A percentile compares a stretch with the other conserved stretches of the same genome.
These are phyloP conservation scores for Adoxophyes honmai DNA, from an alignment of 1,140 invertebrate genomes.

Conservation along the genomic window DNA sequence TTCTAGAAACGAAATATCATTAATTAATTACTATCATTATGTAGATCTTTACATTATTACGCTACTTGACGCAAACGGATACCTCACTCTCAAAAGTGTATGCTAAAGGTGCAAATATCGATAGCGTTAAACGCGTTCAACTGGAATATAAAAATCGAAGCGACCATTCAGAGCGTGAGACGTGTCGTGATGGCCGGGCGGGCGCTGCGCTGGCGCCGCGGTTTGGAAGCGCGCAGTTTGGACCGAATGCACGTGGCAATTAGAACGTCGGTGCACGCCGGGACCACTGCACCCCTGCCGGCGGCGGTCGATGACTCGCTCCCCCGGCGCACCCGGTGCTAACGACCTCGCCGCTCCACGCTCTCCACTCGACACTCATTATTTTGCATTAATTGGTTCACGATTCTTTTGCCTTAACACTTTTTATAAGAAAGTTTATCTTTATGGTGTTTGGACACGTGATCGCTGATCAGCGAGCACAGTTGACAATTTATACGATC, in stretches of 20 bases:
- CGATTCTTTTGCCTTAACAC: not conserved
- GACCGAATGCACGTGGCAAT: constrained; percentile 11
- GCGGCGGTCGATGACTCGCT: constrained; percentile 56
- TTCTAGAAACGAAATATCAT: too few relatives aligned
- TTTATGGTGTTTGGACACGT: too few relatives aligned
- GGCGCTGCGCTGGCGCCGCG: not conserved
- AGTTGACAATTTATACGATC: too few relatives aligned
- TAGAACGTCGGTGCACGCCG: constrained; percentile 25
- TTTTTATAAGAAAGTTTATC: too few relatives aligned
- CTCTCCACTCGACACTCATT: constrained; percentile 47
- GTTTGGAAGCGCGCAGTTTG: not conserved
- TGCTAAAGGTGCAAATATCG: not conserved
- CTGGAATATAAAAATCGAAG: not conserved
- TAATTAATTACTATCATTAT: too few relatives aligned
- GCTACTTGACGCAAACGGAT: too few relatives aligned
- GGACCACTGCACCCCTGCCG: constrained; percentile 37
- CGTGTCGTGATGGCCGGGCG: not conserved
- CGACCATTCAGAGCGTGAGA: not conserved
- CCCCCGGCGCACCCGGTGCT: constrained; percentile 42
- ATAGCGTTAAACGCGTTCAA: not conserved
- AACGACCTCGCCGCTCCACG: constrained; percentile 49
- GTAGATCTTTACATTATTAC: too few relatives aligned
- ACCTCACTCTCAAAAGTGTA: too few relatives aligned
- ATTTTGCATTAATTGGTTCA: constrained; percentile 34
- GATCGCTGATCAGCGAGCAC: too few relatives aligned